Base-by-base conservation (phyloP, 1,140 invertebrate species). In the Solen grandis region DNA sequence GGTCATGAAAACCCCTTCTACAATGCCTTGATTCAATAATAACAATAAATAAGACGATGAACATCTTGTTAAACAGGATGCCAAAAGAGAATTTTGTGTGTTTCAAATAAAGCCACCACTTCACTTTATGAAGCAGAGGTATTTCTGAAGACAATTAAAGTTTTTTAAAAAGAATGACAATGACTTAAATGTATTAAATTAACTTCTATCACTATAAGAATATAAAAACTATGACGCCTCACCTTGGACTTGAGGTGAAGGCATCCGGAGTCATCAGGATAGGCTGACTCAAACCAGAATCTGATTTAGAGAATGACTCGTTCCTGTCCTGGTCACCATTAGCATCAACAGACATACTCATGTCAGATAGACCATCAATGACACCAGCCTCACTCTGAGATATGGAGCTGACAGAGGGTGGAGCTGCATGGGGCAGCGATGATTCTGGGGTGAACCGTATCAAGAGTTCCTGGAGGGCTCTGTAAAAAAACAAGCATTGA, bases 231-330 rank as follows among this genome's bases (percentile, higher is more conserved):
- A n/a, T n/a, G n/a, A n/a, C n/a, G 25, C 16, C 16, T 31, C 80
- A 87, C 87, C 83, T 90, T n/a, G 87, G 87, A 72, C 85, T 87
- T 25, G 86, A 65, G 2, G 81, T 96, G 86, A 97, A 98, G 5
- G 96, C 96, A 90, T 97, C 96, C 0, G 97, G 97, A 1, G 96
- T 97, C 94, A 98, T 96, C 1, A 97, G 93, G 87, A 91, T 75
- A 19, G 88, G 88, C 25, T 84, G 81, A 55, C 69, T 63, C 25
- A 59, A 62, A 50, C 57, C 41, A 41, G 63, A 62, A 16, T 72
- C 25, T n/a, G 38, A 14, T 31, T 36, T 72, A 76, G 31, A 76
- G 74, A 77, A 25, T 54, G 69, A 50, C 29, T 83, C 8, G 35
- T 57, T 69, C 27, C 60, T 76, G 19, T 87, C 83, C 46, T 87